phyloP scores from a whole-genome alignment of 2,113 vertebrate species.

The Aphelocoma coerulescens region DNA sequence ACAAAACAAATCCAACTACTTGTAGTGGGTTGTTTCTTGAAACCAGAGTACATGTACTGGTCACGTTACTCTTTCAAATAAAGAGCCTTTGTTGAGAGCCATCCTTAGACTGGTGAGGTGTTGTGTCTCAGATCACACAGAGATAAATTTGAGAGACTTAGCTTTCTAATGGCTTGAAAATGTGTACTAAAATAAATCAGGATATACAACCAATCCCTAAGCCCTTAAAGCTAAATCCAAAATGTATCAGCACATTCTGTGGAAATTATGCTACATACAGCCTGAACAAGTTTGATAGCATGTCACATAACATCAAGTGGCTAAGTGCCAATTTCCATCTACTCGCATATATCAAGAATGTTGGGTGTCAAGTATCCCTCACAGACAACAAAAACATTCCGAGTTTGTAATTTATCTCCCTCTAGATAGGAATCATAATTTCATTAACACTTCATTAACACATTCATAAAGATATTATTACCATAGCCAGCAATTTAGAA shows the following conservation, averaged over 20 bases:
- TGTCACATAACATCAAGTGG: neutral
- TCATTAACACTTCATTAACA: neutral
- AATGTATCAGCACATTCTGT: neutral
- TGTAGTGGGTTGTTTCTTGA: neutral
- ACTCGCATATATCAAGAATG: accelerated
- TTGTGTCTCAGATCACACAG: neutral
- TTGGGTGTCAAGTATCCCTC: neutral
- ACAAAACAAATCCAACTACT: neutral
- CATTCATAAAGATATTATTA: neutral
- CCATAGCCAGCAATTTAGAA: neutral
- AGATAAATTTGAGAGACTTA: neutral
- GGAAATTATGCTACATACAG: neutral
- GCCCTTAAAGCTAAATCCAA: neutral
- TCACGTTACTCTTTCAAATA: neutral
- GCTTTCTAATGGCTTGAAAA: neutral
- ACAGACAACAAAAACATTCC: neutral
- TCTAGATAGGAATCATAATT: neutral
- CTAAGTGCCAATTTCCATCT: neutral
- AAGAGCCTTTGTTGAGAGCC: neutral
- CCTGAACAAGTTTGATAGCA: neutral
- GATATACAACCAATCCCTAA: neutral
- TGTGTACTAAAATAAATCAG: neutral
- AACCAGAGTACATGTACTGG: neutral
- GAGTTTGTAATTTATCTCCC: neutral
- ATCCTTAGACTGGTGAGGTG: neutral